Evolutionary conservation across 1,140 invertebrate species (phyloP).

Genomic region (Phocides pigmalion): DNA sequence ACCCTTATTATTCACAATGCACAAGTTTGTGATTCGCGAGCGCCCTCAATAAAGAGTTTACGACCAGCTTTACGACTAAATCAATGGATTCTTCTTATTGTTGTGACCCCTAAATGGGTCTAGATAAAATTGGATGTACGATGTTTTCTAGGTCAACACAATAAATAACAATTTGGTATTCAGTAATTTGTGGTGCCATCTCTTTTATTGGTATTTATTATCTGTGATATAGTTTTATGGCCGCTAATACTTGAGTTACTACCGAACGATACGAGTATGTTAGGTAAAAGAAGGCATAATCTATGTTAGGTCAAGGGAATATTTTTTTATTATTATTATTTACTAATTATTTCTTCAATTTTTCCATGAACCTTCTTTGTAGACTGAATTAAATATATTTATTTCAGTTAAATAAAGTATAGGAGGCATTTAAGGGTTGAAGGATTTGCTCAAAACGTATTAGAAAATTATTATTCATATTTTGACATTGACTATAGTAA

Average conservation of each 20-base stretch:
- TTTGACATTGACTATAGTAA: no score
- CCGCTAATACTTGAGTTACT: neutral
- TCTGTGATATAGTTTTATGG: conserved; percentile 7
- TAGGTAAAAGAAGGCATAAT: neutral
- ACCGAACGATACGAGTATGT: conserved; percentile 1
- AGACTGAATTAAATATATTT: no score
- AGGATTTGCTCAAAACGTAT: no score
- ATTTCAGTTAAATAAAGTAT: no score
- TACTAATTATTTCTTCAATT: no score
- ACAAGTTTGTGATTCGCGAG: conserved; percentile 48
- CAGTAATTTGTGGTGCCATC: conserved; percentile 17
- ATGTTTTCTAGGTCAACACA: conserved; percentile 19
- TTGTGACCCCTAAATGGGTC: conserved; percentile 55
- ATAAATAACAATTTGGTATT: conserved; percentile 22
- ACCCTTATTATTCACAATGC: conserved; percentile 46
- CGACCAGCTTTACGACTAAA: conserved; percentile 57
- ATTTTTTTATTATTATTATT: no score
- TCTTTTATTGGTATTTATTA: conserved; percentile 3
- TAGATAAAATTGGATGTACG: conserved; percentile 51
- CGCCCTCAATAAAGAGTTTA: conserved; percentile 56
- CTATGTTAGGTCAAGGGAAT: no score
- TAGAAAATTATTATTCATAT: no score
- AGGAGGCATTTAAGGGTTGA: no score
- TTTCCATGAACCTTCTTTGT: no score
- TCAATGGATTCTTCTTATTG: conserved; percentile 61